Evolutionary conservation across 2,113 vertebrate genomes (phyloP).

Genomic region (Chaetodon auriga): DNA sequence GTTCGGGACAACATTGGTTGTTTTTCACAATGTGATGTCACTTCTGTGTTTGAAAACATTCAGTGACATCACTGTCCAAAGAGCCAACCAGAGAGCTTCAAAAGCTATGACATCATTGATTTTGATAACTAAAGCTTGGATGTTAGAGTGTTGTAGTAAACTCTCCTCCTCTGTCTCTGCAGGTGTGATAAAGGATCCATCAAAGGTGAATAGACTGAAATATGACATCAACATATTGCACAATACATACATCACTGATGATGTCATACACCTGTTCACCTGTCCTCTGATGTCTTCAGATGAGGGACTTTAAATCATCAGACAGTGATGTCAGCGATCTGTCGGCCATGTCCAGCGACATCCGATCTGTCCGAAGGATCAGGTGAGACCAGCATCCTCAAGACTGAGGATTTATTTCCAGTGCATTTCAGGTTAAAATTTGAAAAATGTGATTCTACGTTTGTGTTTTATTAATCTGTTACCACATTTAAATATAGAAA

Average conservation of each 20-base stretch:
- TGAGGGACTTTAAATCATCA: constrained; percentile 88
- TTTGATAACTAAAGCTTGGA: background rate
- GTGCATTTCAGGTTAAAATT: background rate
- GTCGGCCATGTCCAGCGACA: constrained; percentile 89
- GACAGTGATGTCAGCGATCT: constrained; percentile 95
- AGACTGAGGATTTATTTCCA: background rate
- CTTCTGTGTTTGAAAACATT: background rate
- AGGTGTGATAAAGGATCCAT: constrained; percentile 93
- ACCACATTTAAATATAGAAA: too few species aligned
- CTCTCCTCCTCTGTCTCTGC: constrained; percentile 65
- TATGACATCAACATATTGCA: constrained; percentile 29
- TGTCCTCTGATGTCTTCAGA: constrained; percentile 34
- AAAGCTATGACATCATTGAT: background rate
- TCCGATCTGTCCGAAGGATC: constrained; percentile 87
- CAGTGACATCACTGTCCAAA: constrained; percentile 1
- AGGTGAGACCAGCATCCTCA: constrained; percentile 83
- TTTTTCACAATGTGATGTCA: background rate
- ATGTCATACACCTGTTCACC: constrained; percentile 3
- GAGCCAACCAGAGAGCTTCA: background rate
- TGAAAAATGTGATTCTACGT: too few species aligned
- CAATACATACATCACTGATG: background rate
- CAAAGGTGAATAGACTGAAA: constrained; percentile 85
- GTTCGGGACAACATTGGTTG: too few species aligned
- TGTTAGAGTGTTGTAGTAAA: background rate
- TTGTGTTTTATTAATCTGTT: too few species aligned